phyloP scores from a whole-genome alignment of 2,113 vertebrate genomes.

The Lathamus discolor region DNA sequence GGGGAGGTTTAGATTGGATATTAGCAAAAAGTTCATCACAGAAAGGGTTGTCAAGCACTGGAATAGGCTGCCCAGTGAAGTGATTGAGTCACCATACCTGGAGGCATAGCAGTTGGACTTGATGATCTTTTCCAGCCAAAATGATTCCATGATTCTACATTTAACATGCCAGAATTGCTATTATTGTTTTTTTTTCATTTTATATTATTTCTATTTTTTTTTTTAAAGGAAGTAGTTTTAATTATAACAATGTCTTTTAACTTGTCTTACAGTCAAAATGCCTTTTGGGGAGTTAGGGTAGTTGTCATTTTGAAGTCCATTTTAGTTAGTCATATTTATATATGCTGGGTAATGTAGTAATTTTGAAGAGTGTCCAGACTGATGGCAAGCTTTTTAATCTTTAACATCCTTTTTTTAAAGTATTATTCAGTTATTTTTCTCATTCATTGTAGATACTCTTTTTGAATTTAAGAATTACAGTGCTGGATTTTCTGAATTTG shows the following conservation, averaged over 20 bases:
- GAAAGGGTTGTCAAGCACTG: not conserved
- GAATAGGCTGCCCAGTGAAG: not conserved
- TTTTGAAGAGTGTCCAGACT: not conserved
- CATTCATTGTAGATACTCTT: not conserved
- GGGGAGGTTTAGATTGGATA: not conserved
- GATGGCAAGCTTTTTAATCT: not conserved
- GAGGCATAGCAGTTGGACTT: not conserved
- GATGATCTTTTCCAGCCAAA: not conserved
- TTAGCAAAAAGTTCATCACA: not conserved
- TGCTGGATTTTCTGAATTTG: not conserved
- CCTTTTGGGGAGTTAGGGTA: not conserved
- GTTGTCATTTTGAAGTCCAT: not conserved
- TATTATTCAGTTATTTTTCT: not conserved
- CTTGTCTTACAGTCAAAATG: not conserved
- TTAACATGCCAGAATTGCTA: not conserved
- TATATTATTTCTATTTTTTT: not conserved
- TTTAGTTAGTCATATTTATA: not conserved
- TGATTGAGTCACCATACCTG: not conserved
- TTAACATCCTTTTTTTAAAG: not conserved
- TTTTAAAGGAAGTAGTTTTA: not conserved
- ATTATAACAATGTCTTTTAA: not conserved
- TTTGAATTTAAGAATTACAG: not conserved
- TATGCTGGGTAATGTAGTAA: not conserved
- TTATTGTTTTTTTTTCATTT: not conserved
- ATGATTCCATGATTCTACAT: not conserved